Evolutionary conservation across 2,113 vertebrate genomes (phyloP), one percentile per base, ranked within the genome.

Genomic region (Cynocephalus volans): DNA sequence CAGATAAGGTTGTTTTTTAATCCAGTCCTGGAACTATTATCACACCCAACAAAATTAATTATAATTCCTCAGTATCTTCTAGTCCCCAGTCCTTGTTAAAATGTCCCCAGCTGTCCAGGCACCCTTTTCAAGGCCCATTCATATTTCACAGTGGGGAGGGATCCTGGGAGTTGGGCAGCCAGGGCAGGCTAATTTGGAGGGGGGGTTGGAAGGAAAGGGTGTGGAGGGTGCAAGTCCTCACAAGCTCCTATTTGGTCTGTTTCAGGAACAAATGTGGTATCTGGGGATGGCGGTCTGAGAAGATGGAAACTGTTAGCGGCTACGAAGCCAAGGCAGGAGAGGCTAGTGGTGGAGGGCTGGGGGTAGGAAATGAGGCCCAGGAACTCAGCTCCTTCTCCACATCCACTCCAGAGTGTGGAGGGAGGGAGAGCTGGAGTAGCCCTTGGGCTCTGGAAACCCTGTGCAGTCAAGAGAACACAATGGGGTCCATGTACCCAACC

Each of bases 251-350:
- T 96, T 83, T 95, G 93, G 36, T 98, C 62, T 97, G 70, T 95
- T 65, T 50, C 98, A 99, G 99, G 98, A 99, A 99, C 98, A 99
- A 99, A 93, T 99, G 99, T 2, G 99, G 99, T 21, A 99, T 99
- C 98, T 99, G 99, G 99, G 99, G 99, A 93, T 99, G 99, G 99
- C 99, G 99, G 80, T 99, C 99, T 0, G 99, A 99, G 98, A 99
- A 99, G 98, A 99, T 99, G 70, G 99, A 99, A 97, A 90, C 98
- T 80, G 99, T 99, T 95, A 99, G 99, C 1, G 99, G 99, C 90
- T 99, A 99, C 1, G 99, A 99, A 98, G 99, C 99, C 95, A 99
- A 99, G 99, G 99, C 99, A 97, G 96, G 98, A 73, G 67, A 67
- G 54, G 87, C 97, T 83, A 3, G 81, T 62, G 67, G 87, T 54